Conservation (phyloP, 2,797 vertebrate species). For the Monodelphis domestica region DNA sequence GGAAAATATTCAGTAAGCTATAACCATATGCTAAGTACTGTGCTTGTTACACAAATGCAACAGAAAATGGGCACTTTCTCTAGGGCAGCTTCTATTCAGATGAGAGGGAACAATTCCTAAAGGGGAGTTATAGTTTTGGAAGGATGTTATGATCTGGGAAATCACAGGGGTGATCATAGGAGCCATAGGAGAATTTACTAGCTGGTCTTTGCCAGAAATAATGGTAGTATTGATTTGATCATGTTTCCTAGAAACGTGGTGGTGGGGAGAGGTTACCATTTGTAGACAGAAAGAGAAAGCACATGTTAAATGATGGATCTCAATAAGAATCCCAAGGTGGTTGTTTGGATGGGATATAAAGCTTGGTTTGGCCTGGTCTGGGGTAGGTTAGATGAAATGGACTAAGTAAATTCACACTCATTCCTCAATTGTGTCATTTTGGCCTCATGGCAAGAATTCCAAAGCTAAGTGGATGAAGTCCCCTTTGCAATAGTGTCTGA, state of each 20-base stretch:
- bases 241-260: not conserved
- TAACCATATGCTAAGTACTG: not conserved
- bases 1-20: not conserved
- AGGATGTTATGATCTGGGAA: not conserved
- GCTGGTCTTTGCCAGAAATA: not conserved
- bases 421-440: not conserved
- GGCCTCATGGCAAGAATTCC: not conserved
- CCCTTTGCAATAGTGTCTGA: not conserved
- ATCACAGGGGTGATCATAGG: not conserved
- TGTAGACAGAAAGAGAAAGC: not conserved
- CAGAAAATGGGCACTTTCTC: not conserved
- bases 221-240: not conserved
- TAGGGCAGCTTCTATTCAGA: not conserved
- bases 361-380: not conserved
- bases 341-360: not conserved
- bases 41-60: not conserved
- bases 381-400: not conserved
- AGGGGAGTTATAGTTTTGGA: not conserved
- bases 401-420: too few species aligned
- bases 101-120: not conserved
- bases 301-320: not conserved
- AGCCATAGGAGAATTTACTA: not conserved
- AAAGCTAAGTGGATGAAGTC: not conserved
- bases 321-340: not conserved
- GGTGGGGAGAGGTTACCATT: not conserved